Percentiles rank a stretch among this genome's conserved stretches.
Conservation (phyloP, 2,113 vertebrate genomes). For the Elephas maximus region DNA sequence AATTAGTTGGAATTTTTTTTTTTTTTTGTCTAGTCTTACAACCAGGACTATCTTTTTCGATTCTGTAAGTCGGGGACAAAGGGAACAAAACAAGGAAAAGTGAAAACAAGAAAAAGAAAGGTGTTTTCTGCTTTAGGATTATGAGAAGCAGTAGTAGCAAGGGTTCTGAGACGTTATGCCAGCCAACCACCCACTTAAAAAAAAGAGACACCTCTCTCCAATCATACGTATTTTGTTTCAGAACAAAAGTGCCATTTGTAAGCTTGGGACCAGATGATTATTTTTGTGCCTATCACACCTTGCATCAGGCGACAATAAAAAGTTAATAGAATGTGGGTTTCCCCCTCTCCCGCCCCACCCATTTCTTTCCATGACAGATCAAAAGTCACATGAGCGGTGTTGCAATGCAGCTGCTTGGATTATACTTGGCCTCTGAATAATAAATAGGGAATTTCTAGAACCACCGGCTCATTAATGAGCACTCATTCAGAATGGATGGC, state of each 20-base stretch:
- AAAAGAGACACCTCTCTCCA: not conserved
- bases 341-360: not conserved
- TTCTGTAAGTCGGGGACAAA: not conserved
- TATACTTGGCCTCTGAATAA: conserved; percentile 87
- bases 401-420: conserved; percentile 85
- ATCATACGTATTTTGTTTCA: not conserved
- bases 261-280: conserved; percentile 21
- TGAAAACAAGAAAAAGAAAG: conserved; percentile 15
- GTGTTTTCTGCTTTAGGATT: conserved; percentile 59
- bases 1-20: not conserved
- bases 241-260: conserved; percentile 15
- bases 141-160: conserved; percentile 49
- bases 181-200: not conserved
- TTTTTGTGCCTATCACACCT: not conserved
- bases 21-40: not conserved
- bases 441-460: conserved; percentile 89
- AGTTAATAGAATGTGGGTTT: not conserved
- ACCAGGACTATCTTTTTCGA: not conserved
- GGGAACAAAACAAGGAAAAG: conserved; percentile 46
- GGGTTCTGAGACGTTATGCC: conserved; percentile 59
- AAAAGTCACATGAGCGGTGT: conserved; percentile 82
- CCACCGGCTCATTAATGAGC: conserved; percentile 89
- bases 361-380: conserved; percentile 83
- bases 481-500: conserved; percentile 90
- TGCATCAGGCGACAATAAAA: not conserved